Conservation (phyloP, 2,888 invertebrate genomes). For the Hypercompe scribonia region DNA sequence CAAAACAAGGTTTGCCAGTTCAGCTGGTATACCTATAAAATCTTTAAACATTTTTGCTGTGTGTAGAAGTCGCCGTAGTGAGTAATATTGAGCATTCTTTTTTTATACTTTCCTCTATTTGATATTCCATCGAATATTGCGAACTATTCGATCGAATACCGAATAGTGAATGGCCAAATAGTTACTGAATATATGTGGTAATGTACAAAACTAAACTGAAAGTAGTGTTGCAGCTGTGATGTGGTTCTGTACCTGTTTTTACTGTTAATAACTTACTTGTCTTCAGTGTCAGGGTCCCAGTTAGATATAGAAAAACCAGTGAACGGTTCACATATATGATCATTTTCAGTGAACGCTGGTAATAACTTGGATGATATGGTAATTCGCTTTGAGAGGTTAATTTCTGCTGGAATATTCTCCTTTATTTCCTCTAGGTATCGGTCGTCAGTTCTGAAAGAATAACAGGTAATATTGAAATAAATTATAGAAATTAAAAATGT, state of each 20-base stretch:
- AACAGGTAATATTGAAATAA: neutral
- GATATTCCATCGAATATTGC: no score
- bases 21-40: no score
- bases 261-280: conserved; percentile 61
- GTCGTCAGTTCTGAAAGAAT: conserved; percentile 72
- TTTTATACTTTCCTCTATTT: no score
- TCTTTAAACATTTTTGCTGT: no score
- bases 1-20: no score
- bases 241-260: neutral
- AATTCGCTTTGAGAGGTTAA: conserved; percentile 65
- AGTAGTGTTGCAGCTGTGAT: no score
- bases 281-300: conserved; percentile 86
- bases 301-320: conserved; percentile 87
- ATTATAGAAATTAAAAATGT: neutral
- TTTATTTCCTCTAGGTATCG: conserved; percentile 71
- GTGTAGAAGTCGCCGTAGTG: no score
- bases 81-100: no score
- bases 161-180: no score
- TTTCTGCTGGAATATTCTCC: conserved; percentile 70
- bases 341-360: conserved; percentile 64
- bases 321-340: conserved; percentile 87
- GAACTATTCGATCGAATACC: no score
- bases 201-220: no score
- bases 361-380: conserved; percentile 63
- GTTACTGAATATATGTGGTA: no score